Conservation (phyloP, 2,797 vertebrate species). For the Argyrosomus regius region DNA sequence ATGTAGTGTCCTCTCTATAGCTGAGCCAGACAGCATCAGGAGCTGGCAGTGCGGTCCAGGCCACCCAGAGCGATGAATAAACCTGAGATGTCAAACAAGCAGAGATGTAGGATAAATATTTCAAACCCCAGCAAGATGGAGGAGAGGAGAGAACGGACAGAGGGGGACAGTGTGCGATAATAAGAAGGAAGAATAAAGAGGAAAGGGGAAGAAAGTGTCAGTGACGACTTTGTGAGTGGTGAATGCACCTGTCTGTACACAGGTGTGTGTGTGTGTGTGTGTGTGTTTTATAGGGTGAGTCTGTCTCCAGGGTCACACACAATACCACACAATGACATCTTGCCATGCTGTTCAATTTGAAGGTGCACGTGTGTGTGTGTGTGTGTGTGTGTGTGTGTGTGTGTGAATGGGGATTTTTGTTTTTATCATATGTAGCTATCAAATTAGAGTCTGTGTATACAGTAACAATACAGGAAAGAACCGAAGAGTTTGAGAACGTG, state of each 20-base stretch:
- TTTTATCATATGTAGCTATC: constrained; percentile 22
- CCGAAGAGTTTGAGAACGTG: constrained; percentile 35
- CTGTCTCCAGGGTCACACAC: constrained; percentile 22
- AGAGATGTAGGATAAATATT: constrained; percentile 68
- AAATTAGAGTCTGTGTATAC: constrained; percentile 45
- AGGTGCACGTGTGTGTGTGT: constrained; percentile 2
- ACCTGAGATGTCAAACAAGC: constrained; percentile 62
- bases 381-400: constrained; percentile 15
- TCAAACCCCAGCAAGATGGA: constrained; percentile 34
- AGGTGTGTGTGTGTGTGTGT: constrained; percentile 25
- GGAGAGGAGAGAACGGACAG: constrained; percentile 28
- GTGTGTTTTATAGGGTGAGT: constrained; percentile 33
- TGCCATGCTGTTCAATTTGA: background rate
- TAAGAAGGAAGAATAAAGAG: constrained; percentile 7
- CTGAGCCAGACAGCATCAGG: constrained; percentile 44
- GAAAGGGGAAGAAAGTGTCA: constrained; percentile 8
- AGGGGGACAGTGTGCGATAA: constrained; percentile 9
- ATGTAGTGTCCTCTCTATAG: constrained; percentile 33
- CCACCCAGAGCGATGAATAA: constrained; percentile 78
- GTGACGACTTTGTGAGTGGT: constrained; percentile 6
- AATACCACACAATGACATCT: constrained; percentile 23
- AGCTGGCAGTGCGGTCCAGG: constrained; percentile 41
- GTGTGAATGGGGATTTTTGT: background rate
- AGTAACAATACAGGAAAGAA: constrained; percentile 67
- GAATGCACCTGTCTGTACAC: constrained; percentile 25